These are phyloP conservation scores for Tenebrio molitor DNA, from an alignment of 1,140 invertebrate genomes.

Conservation along the genomic window DNA sequence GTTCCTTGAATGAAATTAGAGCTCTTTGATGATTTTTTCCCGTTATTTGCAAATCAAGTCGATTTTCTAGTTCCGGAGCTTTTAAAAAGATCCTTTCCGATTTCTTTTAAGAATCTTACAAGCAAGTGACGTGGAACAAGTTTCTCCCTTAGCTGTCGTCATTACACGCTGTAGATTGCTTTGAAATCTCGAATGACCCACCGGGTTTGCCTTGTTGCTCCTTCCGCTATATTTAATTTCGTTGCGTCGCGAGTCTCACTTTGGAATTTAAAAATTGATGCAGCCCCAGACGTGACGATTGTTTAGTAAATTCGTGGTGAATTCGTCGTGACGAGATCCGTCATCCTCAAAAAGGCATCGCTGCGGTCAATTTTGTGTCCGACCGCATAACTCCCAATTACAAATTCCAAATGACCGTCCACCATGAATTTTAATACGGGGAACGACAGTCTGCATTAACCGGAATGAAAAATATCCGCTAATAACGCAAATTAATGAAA, in stretches of 20 bases:
- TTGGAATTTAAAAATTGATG: too few species aligned
- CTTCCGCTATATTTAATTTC: background rate
- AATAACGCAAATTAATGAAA: slow-evolving; percentile 25
- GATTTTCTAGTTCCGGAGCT: slow-evolving; percentile 7
- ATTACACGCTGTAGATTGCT: slow-evolving; percentile 25
- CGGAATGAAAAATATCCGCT: slow-evolving; percentile 10
- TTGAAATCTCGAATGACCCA: slow-evolving; percentile 30
- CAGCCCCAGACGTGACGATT: too few species aligned
- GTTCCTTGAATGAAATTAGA: too few species aligned
- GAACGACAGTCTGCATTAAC: slow-evolving; percentile 24
- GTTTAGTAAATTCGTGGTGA: too few species aligned
- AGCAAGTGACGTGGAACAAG: background rate
- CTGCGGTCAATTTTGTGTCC: too few species aligned
- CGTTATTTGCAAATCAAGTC: slow-evolving; percentile 49
- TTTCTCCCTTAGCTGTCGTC: slow-evolving; percentile 20
- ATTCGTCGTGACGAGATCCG: too few species aligned
- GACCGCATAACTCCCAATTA: slow-evolving; percentile 20
- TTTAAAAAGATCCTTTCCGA: slow-evolving; percentile 17
- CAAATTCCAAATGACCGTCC: slow-evolving; percentile 8
- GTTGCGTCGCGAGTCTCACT: too few species aligned
- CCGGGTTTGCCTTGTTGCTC: background rate
- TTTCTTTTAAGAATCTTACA: slow-evolving; percentile 32
- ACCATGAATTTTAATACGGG: slow-evolving; percentile 25
- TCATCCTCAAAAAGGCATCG: too few species aligned
- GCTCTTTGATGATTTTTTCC: too few species aligned